These are phyloP conservation scores for Procavia capensis DNA, from an alignment of 2,113 vertebrate species.

Conservation along the genomic window DNA sequence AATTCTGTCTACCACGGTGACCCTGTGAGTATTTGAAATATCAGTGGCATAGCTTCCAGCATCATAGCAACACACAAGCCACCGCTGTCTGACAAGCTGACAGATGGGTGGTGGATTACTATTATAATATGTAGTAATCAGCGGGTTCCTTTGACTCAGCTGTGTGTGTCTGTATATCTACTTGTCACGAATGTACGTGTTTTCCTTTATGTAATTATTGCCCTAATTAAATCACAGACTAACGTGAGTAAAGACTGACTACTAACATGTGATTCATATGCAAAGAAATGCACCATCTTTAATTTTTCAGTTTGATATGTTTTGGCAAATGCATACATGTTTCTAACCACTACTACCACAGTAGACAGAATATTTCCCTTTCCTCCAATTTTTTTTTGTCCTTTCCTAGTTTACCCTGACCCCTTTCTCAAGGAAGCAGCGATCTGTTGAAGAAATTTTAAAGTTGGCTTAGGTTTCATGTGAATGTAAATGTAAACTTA, in stretches of 20 bases:
- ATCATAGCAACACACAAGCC: no score
- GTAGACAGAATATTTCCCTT: neutral
- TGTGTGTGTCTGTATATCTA: neutral
- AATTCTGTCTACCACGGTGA: no score
- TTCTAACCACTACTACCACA: neutral
- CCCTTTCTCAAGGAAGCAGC: neutral
- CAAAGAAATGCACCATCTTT: neutral
- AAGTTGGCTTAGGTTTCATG: no score
- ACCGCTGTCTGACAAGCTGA: no score
- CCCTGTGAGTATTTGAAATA: no score
- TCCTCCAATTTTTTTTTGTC: neutral
- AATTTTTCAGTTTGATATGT: neutral
- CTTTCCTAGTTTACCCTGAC: neutral
- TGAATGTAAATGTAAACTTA: no score
- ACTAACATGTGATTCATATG: neutral
- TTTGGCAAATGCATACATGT: neutral
- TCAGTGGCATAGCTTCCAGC: no score
- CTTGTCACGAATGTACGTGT: neutral
- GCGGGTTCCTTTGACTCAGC: neutral
- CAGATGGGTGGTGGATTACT: no score
- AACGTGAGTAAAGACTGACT: neutral
- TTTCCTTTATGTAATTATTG: neutral
- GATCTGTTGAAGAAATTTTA: no score
- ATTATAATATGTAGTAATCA: neutral
- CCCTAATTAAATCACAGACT: neutral